These are phyloP conservation scores for Xylota sylvarum DNA, from an alignment of 2,888 invertebrate genomes.

Conservation along the genomic window DNA sequence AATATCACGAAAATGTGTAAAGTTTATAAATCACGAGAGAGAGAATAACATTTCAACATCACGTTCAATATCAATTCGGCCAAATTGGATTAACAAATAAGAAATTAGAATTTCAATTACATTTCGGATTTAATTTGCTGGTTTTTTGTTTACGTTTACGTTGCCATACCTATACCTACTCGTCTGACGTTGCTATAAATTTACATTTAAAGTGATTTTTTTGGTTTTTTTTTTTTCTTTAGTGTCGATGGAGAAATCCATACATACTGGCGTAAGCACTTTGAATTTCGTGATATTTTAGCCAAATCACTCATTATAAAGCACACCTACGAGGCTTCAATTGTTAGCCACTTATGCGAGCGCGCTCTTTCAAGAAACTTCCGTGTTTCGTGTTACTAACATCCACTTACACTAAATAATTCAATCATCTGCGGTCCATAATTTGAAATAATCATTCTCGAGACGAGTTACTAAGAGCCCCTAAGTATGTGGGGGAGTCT, in stretches of 20 bases:
- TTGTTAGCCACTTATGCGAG: conserved; percentile 16
- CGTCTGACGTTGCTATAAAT: conserved; percentile 13
- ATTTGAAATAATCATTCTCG: conserved; percentile 29
- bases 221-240: too few species aligned
- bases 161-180: background rate
- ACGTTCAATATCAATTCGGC: conserved; percentile 45
- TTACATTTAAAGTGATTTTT: conserved; percentile 10
- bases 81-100: conserved; percentile 64
- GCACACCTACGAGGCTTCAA: conserved; percentile 23
- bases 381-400: conserved; percentile 52
- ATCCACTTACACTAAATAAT: conserved; percentile 52
- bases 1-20: conserved; percentile 1
- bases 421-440: conserved; percentile 48
- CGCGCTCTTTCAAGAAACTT: conserved; percentile 15
- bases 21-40: conserved; percentile 34
- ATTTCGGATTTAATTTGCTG: background rate
- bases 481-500: conserved; percentile 56
- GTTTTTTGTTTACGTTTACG: background rate
- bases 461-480: conserved; percentile 45
- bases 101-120: conserved; percentile 46
- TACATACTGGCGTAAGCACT: too few species aligned
- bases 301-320: background rate
- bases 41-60: conserved; percentile 8
- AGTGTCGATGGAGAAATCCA: background rate
- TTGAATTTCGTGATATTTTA: conserved; percentile 26